These are phyloP conservation scores for Chlorodrepanis virens DNA, from an alignment of 2,113 vertebrate genomes.

Conservation along the genomic window DNA sequence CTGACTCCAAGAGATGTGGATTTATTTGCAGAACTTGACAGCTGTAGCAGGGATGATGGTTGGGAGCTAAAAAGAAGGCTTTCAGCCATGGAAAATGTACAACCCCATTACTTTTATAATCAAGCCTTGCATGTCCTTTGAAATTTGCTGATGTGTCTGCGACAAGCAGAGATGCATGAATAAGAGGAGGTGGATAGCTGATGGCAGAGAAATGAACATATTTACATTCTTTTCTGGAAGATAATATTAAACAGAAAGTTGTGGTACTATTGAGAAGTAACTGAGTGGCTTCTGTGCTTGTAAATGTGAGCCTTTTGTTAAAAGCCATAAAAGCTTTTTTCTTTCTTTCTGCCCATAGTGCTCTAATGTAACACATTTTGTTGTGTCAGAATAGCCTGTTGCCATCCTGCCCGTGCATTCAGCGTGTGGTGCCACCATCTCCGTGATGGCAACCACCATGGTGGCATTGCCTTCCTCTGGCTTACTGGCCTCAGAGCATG, in stretches of 20 bases:
- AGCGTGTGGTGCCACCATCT: background rate
- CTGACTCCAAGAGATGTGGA: background rate
- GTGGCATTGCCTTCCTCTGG: background rate
- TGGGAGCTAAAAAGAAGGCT: background rate
- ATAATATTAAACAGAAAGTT: background rate
- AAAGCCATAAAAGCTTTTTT: background rate
- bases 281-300: background rate
- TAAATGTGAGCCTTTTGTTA: background rate
- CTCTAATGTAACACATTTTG: background rate
- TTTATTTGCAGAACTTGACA: background rate
- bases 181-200: background rate
- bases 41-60: background rate
- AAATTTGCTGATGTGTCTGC: background rate
- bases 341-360: background rate
- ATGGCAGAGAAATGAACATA: background rate
- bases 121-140: background rate
- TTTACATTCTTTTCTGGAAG: background rate
- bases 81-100: background rate
- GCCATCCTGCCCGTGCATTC: background rate
- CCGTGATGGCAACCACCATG: background rate
- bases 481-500: background rate
- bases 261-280: background rate
- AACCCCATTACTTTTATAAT: background rate
- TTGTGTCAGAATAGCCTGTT: background rate
- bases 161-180: background rate